Evolutionary conservation across 2,113 vertebrate genomes (phyloP).

Genomic region (Heloderma charlesbogerti): DNA sequence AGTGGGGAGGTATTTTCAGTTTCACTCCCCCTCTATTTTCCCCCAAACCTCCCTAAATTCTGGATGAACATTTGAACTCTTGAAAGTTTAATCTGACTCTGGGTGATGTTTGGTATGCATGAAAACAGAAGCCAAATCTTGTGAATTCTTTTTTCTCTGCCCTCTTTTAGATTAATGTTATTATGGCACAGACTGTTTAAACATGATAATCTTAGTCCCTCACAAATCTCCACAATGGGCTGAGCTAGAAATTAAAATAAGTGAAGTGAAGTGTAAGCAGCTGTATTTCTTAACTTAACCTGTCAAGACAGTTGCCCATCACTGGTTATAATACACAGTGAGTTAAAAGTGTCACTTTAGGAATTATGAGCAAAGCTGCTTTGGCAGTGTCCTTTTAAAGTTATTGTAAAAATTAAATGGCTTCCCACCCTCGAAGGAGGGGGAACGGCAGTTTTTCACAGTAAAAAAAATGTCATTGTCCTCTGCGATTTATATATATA

Average conservation of each 20-base stretch:
- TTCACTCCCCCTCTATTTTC: no score
- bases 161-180: background rate
- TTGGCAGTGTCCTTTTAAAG: constrained; percentile 62
- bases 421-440: constrained; percentile 25
- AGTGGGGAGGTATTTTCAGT: no score
- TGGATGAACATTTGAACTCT: no score
- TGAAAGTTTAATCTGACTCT: background rate
- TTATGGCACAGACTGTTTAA: background rate
- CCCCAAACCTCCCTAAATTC: background rate
- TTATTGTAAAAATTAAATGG: constrained; percentile 68
- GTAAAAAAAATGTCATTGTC: constrained; percentile 7
- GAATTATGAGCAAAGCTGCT: constrained; percentile 61
- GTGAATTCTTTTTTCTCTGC: background rate
- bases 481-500: background rate
- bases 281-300: constrained; percentile 15
- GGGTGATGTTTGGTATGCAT: background rate
- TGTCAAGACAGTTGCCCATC: constrained; percentile 46
- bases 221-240: background rate
- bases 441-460: constrained; percentile 40
- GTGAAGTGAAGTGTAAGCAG: background rate
- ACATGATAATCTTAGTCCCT: background rate
- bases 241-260: fast-evolving
- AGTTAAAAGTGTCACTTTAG: constrained; percentile 63
- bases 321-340: fast-evolving
- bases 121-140: background rate